Evolutionary conservation across 64 coral and sea anemone species (phyloP), one percentile per base, ranked within the genome.

Genomic region (Pocillopora verrucosa): DNA sequence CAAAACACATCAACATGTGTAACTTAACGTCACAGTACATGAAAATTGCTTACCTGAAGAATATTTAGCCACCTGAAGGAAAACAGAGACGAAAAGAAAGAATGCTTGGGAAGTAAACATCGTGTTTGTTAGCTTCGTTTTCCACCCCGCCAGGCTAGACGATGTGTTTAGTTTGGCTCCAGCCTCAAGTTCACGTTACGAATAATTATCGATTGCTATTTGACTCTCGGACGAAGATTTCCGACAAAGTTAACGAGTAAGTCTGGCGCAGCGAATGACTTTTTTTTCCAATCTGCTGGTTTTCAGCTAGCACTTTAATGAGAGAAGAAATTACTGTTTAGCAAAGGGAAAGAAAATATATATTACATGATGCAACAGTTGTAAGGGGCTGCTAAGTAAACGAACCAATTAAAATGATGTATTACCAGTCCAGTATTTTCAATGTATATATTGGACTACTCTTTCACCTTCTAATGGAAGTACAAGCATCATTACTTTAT

Each of bases 181-280:
- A 69, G 60, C 35, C 75, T 77, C 58, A 59, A 62, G 61, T 67
- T 65, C 35, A 83, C 45, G 60, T 16, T 67, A 30, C 80, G 80
- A 83, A 83, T 9, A 67, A 1, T 16, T 83, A 83, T 83, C 45
- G 80, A 67, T 10, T 67, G n/a, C 9, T 36, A 2, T 36, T 60
- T 5, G 34, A 11, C 30, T 63, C 61, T 17, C 13, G 16, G 16
- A 67, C 80, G 61, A 67, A 38, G 62, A 36, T 45, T 83, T 67
- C 80, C 80, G 80, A 83, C 16, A 45, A 45, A 69, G 20, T 67
- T 22, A 60, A 59, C 56, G 76, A 79, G 41, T 51, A 51, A 51
- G 41, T 51, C 41, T 7, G 41, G 7, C 41, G 41, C 41, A 51
- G 41, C 7, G 41, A 3, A 4, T 51, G 41, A 51, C 41, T 51